phyloP scores from a whole-genome alignment of 1,140 invertebrate species.

The Listronotus bonariensis region DNA sequence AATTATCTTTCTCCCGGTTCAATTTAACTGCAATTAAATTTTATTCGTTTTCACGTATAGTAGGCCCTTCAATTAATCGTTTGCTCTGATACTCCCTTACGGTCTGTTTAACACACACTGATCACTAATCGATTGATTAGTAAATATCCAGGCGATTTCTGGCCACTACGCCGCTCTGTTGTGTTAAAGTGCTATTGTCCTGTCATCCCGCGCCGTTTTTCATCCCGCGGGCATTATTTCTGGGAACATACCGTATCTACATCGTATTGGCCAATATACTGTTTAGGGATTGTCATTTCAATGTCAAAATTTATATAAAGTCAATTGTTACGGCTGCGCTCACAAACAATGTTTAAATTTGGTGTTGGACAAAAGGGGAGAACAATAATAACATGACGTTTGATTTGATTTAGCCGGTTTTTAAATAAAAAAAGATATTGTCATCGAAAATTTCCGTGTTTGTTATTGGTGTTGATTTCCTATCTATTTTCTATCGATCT shows the following conservation, averaged over 20 bases:
- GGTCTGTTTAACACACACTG: constrained; percentile 12
- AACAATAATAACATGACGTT: not conserved
- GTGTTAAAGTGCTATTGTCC: constrained; percentile 6
- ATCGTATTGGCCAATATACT: constrained; percentile 12
- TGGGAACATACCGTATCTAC: constrained; percentile 16
- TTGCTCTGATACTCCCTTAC: no score
- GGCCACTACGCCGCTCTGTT: not conserved
- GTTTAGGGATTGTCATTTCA: not conserved
- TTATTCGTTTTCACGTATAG: no score
- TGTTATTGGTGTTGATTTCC: no score
- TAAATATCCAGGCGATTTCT: constrained; percentile 13
- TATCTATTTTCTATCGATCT: no score
- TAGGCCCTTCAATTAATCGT: no score
- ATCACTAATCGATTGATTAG: constrained; percentile 20
- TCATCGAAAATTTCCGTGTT: no score
- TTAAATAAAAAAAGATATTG: no score
- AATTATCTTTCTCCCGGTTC: no score
- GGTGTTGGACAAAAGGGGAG: not conserved
- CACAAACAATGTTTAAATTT: constrained; percentile 2
- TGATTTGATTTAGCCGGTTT: no score
- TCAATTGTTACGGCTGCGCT: constrained; percentile 6
- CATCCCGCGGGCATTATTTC: constrained; percentile 5
- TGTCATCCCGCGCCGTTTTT: constrained; percentile 1
- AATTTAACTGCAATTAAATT: no score
- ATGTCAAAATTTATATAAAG: constrained; percentile 26